These are phyloP conservation scores for Falco berigora DNA, from an alignment of 2,797 vertebrate species.

Conservation along the genomic window DNA sequence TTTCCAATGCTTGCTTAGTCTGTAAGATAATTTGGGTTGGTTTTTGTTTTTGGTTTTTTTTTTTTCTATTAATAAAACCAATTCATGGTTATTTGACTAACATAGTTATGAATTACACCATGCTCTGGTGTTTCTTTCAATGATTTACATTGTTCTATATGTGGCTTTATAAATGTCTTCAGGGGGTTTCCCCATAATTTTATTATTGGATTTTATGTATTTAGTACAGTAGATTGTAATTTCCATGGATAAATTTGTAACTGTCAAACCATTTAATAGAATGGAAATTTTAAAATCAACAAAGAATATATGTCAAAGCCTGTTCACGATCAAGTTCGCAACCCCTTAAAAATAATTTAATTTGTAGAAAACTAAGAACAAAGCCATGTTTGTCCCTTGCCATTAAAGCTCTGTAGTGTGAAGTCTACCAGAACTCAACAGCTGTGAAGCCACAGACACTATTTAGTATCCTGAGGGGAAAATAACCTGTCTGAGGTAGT, in stretches of 20 bases:
- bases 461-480: not conserved
- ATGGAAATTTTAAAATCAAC: not conserved
- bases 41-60: not conserved
- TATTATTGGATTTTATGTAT: not conserved
- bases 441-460: slow-evolving; percentile 8
- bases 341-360: not conserved
- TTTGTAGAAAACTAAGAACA: not conserved
- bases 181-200: not conserved
- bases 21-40: not conserved
- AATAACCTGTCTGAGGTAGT: not conserved
- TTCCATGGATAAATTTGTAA: not conserved
- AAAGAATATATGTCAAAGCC: not conserved
- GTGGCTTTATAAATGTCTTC: not conserved
- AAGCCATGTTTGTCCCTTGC: not conserved
- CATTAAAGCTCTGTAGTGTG: not conserved
- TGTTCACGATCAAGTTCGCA: not conserved
- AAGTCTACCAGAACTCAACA: not conserved
- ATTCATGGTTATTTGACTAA: not conserved
- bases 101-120: not conserved
- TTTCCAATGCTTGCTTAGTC: not conserved
- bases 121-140: not conserved
- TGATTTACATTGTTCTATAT: not conserved
- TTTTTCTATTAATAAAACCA: not conserved
- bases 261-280: not conserved
- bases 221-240: slow-evolving; percentile 4